Base-by-base conservation (phyloP, 1,140 invertebrate genomes). In the Lepidotrigona ventralis region DNA sequence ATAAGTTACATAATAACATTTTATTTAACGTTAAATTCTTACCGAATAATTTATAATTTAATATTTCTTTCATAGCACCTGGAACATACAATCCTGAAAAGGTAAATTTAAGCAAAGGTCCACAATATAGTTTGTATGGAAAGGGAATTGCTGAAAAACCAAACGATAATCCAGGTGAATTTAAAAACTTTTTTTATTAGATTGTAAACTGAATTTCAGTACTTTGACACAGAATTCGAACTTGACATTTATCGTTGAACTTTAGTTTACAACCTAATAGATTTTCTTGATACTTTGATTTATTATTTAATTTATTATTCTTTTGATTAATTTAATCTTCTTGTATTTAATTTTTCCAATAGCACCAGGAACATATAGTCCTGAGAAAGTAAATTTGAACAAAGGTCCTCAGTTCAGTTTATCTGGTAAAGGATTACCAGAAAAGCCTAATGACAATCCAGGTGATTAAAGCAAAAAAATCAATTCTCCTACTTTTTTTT, bases 361-460 rank as follows among this genome's bases (percentile, higher is more conserved):
- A 90, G 88, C 89, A 19, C 90, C 90, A 17, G 86, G 86, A 14
- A 80, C 84, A 15, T 90, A 91, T 58, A 84, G 87, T 72, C 90
- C 85, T 74, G 91, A 92, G 63, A 95, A 95, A 88, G 93, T 95
- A 51, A 95, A 95, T 83, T 93, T 96, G 79, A 95, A 96, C 84
- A 95, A 94, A 87, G 95, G 95, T 72, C 95, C 95, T 17, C 91
- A 95, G 60, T 96, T 95, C 86, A 95, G 95, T 56, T 95, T 96
- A 78, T 94, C 94, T 73, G 94, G 94, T 51, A 95, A 95, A 92
- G 91, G 93, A 63, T 74, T 83, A 78, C 88, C 89, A 26, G 91
- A 91, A 54, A 96, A 95, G 89, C 93, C 94, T 68, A 94, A 94
- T 69, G 94, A 95, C 81, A 95, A 95, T 64, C 96, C 94, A 89